Percentiles rank a stretch among this genome's conserved stretches.
These are phyloP conservation scores for Aquatica leii DNA, from an alignment of 2,888 invertebrate genomes.

Conservation along the genomic window DNA sequence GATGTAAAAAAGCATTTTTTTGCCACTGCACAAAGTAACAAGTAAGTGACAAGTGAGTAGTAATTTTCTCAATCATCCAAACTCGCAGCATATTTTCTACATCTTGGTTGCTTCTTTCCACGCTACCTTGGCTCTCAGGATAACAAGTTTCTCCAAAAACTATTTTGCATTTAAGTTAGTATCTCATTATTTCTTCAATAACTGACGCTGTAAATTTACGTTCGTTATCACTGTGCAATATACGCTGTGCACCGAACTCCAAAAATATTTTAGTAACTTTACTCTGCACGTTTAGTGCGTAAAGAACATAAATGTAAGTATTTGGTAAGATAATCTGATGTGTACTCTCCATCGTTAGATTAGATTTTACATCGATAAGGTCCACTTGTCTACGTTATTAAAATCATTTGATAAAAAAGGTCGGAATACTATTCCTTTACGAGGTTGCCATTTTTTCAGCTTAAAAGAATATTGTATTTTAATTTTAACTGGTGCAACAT, in stretches of 20 bases:
- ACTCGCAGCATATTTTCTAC: too few relatives aligned
- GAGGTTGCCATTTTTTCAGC: conserved; percentile 2
- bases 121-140: neutral
- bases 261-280: neutral
- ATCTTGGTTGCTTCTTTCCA: neutral
- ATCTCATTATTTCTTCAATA: neutral
- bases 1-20: too few relatives aligned
- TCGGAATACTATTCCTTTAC: neutral
- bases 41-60: too few relatives aligned
- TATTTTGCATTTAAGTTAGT: neutral
- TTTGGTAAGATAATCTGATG: too few relatives aligned
- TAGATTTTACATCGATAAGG: neutral
- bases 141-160: neutral
- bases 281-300: neutral
- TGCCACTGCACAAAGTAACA: too few relatives aligned
- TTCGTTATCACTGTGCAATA: conserved; percentile 1
- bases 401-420: neutral
- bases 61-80: too few relatives aligned
- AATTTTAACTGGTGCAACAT: conserved; percentile 5
- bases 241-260: neutral
- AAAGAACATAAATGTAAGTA: too few relatives aligned
- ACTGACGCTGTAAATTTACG: conserved; percentile 1
- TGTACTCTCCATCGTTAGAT: neutral
- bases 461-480: conserved; percentile 1
- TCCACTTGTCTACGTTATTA: neutral